Conservation (phyloP, 1,140 invertebrate species). For the Caerostris darwini region DNA sequence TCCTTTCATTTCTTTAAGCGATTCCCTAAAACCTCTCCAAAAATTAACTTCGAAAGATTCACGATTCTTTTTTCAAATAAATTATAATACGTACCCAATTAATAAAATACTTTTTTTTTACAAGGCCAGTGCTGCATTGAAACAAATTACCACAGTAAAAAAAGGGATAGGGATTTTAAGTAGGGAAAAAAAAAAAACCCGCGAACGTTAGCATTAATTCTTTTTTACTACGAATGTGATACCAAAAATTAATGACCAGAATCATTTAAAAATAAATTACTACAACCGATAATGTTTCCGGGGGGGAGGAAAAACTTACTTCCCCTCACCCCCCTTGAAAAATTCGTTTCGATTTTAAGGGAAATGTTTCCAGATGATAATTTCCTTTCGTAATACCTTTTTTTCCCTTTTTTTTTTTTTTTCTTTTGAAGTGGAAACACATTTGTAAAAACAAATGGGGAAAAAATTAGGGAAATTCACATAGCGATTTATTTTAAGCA, state of each 20-base stretch:
- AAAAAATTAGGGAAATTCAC: background rate
- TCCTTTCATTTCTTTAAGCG: background rate
- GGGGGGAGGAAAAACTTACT: background rate
- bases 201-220: background rate
- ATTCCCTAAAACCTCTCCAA: background rate
- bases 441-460: background rate
- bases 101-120: conserved; percentile 16
- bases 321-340: background rate
- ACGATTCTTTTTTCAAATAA: background rate
- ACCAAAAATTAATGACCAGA: conserved; percentile 49
- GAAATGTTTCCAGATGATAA: conserved; percentile 38
- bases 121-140: background rate
- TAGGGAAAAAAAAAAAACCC: background rate
- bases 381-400: background rate
- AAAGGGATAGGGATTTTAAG: background rate
- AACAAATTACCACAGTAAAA: conserved; percentile 45
- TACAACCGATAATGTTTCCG: background rate
- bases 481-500: background rate
- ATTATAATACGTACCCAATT: conserved; percentile 24
- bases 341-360: background rate
- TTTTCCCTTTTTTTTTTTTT: background rate
- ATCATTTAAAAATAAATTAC: conserved; percentile 65
- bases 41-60: conserved; percentile 4
- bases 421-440: background rate
- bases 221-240: background rate